Evolutionary conservation across 2,888 invertebrate species (phyloP).

Genomic region (Cerastis leucographa): DNA sequence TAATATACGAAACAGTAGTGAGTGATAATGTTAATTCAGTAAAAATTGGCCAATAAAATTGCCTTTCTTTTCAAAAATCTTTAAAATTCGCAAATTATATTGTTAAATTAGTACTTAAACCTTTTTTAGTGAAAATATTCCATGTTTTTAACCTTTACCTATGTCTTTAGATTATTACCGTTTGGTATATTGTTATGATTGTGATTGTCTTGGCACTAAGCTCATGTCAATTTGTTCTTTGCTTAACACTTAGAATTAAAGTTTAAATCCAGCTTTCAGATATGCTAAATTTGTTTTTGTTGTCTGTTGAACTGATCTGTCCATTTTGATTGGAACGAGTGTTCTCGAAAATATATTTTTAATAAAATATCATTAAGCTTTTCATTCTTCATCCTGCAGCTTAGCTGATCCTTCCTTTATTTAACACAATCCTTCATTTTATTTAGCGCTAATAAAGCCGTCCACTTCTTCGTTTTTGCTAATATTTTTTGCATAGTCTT

Average conservation of each 20-base stretch:
- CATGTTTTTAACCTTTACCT: constrained; percentile 72
- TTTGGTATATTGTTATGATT: constrained; percentile 71
- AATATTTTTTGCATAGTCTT: constrained; percentile 62
- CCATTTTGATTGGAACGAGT: constrained; percentile 86
- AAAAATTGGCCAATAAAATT: constrained; percentile 81
- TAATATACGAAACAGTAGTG: constrained; percentile 54
- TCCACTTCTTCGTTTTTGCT: constrained; percentile 57
- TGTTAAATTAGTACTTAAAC: constrained; percentile 72
- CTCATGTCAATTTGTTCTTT: constrained; percentile 79
- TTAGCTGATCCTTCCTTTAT: constrained; percentile 75
- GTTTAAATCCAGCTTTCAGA: constrained; percentile 87
- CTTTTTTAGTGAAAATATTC: constrained; percentile 72
- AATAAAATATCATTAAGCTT: constrained; percentile 86
- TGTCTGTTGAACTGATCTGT: constrained; percentile 85
- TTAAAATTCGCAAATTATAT: constrained; percentile 73
- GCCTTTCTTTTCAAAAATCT: constrained; percentile 80
- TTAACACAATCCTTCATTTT: constrained; percentile 61
- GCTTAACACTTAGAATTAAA: constrained; percentile 69
- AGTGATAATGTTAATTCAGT: constrained; percentile 50
- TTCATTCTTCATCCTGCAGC: constrained; percentile 87
- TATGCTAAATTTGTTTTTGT: constrained; percentile 79
- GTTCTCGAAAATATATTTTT: constrained; percentile 89
- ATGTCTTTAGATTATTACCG: constrained; percentile 65
- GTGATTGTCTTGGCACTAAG: constrained; percentile 77
- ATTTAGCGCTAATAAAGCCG: constrained; percentile 47